Evolutionary conservation across 2,797 vertebrate genomes (phyloP).

Genomic region (Epinephelus malabaricus): DNA sequence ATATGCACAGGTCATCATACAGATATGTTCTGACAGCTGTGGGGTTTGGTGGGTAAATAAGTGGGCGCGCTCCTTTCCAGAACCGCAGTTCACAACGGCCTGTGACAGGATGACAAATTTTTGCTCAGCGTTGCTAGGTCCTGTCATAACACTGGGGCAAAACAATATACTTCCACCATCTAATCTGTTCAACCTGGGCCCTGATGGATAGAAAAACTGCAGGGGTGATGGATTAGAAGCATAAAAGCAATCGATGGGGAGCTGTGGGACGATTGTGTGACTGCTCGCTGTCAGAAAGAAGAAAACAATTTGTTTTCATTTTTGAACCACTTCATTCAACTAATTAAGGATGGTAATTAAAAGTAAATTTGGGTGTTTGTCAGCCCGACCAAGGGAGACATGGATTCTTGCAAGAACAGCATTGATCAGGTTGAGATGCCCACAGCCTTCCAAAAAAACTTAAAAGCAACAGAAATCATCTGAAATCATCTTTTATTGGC

Average conservation of each 20-base stretch:
- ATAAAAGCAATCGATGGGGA: slow-evolving; percentile 25
- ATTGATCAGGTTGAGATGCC: background rate
- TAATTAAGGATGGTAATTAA: background rate
- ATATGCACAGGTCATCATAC: slow-evolving; percentile 71
- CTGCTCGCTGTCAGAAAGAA: slow-evolving; percentile 20
- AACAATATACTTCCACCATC: slow-evolving; percentile 62
- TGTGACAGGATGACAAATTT: slow-evolving; percentile 71
- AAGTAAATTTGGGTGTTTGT: background rate
- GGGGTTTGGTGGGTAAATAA: slow-evolving; percentile 72
- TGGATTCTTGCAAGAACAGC: background rate
- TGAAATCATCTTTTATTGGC: background rate
- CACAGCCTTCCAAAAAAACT: background rate
- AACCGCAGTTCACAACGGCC: slow-evolving; percentile 51
- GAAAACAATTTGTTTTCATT: slow-evolving; percentile 19
- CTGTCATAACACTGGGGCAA: slow-evolving; percentile 73
- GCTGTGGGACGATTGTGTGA: slow-evolving; percentile 20
- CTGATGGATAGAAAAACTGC: slow-evolving; percentile 43
- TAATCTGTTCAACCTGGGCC: slow-evolving; percentile 66
- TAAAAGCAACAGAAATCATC: background rate
- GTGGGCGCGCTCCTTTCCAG: slow-evolving; percentile 50
- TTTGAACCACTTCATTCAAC: slow-evolving; percentile 1
- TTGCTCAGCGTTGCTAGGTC: slow-evolving; percentile 68
- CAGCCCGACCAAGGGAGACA: background rate
- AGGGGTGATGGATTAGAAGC: slow-evolving; percentile 54
- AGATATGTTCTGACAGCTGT: slow-evolving; percentile 71